Percentiles rank a stretch among this genome's conserved stretches.
These are phyloP conservation scores for Magallana angulata DNA, from an alignment of 1,140 invertebrate genomes.

Conservation along the genomic window DNA sequence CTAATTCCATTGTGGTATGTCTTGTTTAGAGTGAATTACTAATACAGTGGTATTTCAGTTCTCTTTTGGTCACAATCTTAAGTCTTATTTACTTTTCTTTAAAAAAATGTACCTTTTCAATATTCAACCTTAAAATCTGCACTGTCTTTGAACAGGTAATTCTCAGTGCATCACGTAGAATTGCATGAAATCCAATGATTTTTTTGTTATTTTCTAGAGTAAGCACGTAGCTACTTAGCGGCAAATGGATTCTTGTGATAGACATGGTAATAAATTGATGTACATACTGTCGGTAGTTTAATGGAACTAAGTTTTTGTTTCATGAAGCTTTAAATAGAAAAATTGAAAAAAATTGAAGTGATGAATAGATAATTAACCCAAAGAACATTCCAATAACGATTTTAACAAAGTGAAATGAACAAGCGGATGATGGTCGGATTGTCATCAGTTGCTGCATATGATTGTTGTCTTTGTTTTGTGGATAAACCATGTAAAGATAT, in stretches of 20 bases:
- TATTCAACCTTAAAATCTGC: no score
- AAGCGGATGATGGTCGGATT: neutral
- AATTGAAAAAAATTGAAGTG: neutral
- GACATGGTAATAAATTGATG: no score
- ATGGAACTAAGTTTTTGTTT: no score
- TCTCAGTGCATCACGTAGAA: no score
- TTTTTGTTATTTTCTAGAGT: no score
- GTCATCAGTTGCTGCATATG: constrained; percentile 18
- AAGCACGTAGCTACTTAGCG: no score
- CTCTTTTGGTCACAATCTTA: neutral
- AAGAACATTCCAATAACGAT: neutral
- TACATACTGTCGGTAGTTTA: no score
- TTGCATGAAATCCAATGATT: no score
- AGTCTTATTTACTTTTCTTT: neutral
- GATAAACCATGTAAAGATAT: constrained; percentile 19
- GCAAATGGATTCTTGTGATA: no score
- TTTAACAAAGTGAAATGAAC: neutral
- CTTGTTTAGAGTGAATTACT: neutral
- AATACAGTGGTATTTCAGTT: neutral
- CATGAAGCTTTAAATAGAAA: no score
- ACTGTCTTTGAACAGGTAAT: no score
- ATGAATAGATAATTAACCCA: neutral
- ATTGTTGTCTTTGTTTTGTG: constrained; percentile 27
- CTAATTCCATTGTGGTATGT: neutral
- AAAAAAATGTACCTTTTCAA: no score